Evolutionary conservation across 1,140 invertebrate species (phyloP), one percentile per base, ranked within the genome.

Genomic region (Drosophila parabipectinata): DNA sequence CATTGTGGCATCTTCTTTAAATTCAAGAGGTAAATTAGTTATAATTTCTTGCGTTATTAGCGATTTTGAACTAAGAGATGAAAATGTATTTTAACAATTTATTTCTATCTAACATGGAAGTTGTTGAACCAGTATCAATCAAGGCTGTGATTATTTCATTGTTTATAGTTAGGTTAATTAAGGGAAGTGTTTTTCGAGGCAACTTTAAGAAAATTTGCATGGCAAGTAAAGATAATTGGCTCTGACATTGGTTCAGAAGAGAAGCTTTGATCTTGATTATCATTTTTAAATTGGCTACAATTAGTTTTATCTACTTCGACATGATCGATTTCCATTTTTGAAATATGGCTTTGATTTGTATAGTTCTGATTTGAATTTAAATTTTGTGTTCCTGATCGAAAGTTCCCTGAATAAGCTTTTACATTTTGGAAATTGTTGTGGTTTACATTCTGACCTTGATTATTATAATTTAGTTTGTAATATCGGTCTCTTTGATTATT

Each of bases 101-200:
- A 37, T 18, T 12, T 7, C 39, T 53, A 53, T 62, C n/a, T 45
- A 47, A 62, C 15, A 62, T 53, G 34, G 34, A 37, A 37, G 34
- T 37, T 37, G 10, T 37, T 37, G 10, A 37, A n/a, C 34, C 34
- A 37, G 50, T 44, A 53, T 45, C 37, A 54, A 62, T 62, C 37
- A 61, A 52, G 21, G 7, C 2, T 21, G 21, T 21, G 21, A 21
- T 21, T 21, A 21, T 21, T 21, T 21, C 21, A 21, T 21, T 21
- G 21, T 21, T 21, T 21, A 21, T 21, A 21, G 21, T 21, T 21
- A 3, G 21, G 21, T 21, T 21, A 21, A 21, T 21, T 21, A 21
- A 21, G 21, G 21, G 21, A 21, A 21, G 34, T 37, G 34, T 37
- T 12, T 37, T 37, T 37, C 34, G 34, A 37, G 34, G 34, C 34